Conservation (phyloP, 2,113 vertebrate genomes). For the Steatornis caripensis region DNA sequence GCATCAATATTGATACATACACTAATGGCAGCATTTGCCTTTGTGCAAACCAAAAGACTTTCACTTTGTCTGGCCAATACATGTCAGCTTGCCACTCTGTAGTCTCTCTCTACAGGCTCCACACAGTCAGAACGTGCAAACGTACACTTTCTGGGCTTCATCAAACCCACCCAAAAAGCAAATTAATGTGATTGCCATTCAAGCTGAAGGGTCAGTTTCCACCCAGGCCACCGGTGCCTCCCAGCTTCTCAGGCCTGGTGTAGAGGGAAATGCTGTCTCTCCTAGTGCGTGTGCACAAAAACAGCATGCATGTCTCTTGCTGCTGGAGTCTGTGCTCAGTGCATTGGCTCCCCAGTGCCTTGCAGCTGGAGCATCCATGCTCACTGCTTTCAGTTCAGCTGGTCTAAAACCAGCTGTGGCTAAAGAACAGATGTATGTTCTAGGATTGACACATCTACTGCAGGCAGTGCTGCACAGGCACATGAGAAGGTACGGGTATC, state of each 20-base stretch:
- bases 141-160: neutral
- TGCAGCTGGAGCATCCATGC: neutral
- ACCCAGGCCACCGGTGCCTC: neutral
- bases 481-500: neutral
- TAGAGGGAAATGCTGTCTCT: neutral
- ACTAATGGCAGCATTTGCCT: neutral
- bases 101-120: accelerated
- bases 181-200: neutral
- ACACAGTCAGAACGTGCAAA: neutral
- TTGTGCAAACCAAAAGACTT: neutral
- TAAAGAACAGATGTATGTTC: neutral
- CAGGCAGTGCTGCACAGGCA: neutral
- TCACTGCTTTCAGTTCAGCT: neutral
- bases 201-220: neutral
- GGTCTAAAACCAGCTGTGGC: neutral
- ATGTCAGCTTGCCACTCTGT: neutral
- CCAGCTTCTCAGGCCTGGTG: neutral
- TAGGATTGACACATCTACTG: neutral
- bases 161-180: neutral
- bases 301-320: neutral
- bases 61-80: neutral
- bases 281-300: neutral
- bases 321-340: neutral
- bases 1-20: neutral
- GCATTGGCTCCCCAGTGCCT: neutral